Conservation (phyloP, 2,888 invertebrate genomes). For the Dendrolimus houi region DNA sequence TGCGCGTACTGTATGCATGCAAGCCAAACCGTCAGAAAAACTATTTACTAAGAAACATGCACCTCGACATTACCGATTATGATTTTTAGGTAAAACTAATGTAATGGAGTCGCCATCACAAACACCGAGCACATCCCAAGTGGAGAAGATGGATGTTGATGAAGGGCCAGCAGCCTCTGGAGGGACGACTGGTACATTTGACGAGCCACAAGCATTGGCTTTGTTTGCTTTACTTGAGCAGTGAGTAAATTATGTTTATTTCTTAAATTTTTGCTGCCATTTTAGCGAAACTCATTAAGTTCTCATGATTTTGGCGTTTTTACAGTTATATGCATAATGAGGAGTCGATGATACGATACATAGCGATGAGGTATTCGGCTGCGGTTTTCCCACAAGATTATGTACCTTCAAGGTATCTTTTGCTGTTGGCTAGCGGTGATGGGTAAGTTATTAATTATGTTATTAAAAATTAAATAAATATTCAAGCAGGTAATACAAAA, state of each 20-base stretch:
- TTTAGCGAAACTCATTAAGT: too few species aligned
- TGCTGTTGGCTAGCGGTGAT: slow-evolving; percentile 90
- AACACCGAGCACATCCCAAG: slow-evolving; percentile 29
- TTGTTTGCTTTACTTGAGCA: slow-evolving; percentile 63
- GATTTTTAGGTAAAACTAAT: too few species aligned
- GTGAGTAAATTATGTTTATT: slow-evolving; percentile 37
- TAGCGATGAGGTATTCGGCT: slow-evolving; percentile 88
- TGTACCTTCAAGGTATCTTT: slow-evolving; percentile 87
- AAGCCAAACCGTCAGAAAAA: too few species aligned
- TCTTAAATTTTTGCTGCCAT: background rate
- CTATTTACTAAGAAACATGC: too few species aligned
- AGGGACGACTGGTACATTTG: slow-evolving; percentile 31
- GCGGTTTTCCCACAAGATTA: slow-evolving; percentile 89
- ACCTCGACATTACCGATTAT: too few species aligned
- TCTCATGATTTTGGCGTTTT: too few species aligned
- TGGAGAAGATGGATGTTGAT: slow-evolving; percentile 48
- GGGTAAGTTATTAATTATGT: slow-evolving; percentile 63
- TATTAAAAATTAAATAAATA: too few species aligned
- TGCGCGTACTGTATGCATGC: too few species aligned
- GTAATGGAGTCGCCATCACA: slow-evolving; percentile 12
- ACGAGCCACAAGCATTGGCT: slow-evolving; percentile 59
- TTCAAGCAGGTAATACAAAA: too few species aligned
- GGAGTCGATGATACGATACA: slow-evolving; percentile 87
- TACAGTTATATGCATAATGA: slow-evolving; percentile 84
- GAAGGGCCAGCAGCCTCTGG: slow-evolving; percentile 26